Base-by-base conservation (phyloP, 2,888 invertebrate genomes). In the Fissipunctia ypsillon region DNA sequence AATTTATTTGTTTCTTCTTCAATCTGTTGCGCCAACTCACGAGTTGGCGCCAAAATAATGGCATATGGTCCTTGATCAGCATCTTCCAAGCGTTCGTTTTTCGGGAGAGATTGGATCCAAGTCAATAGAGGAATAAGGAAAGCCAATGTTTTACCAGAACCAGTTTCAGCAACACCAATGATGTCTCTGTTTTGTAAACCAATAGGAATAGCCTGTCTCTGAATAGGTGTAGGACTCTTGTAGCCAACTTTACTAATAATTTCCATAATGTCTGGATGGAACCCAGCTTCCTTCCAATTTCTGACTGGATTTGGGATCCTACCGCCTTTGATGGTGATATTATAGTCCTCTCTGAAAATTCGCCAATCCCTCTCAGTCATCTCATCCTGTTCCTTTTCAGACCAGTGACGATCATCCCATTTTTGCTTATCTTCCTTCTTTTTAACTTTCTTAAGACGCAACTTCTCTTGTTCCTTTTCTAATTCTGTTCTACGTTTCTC, bases 351-450 rank as follows among this genome's bases (percentile, higher is more conserved):
- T 83, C 99, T 97, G 93, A 99, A 99, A 89, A 99, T 99, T 93
- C 99, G 97, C 99, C 99, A 99, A 96, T 99, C 99, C 88, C 99
- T 97, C 93, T 99, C 99, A 0, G 98, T 99, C 99, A 99, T 99
- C 94, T 99, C 99, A 68, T 98, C 97, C 0, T 98, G 95, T 16
- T 97, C 97, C 93, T 99, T 99, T 90, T 99, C 99, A 6, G 98
- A 98, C 99, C 99, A 99, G 93, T 99, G 99, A 9, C 99, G 97
- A 92, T 99, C 99, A 94, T 99, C 99, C 99, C 99, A 99, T 90
- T 99, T 98, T 91, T 99, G 99, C 95, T 99, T 99, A 84, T 99
- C 99, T 95, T 99, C 99, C 93, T 99, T 99, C 89, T 98, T 98
- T 87, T 98, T 98, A 0, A 99, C 98, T 92, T 99, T 99, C 91